Conservation (phyloP, 2,797 vertebrate genomes). For the Tokudaia tokunoshimensis region DNA sequence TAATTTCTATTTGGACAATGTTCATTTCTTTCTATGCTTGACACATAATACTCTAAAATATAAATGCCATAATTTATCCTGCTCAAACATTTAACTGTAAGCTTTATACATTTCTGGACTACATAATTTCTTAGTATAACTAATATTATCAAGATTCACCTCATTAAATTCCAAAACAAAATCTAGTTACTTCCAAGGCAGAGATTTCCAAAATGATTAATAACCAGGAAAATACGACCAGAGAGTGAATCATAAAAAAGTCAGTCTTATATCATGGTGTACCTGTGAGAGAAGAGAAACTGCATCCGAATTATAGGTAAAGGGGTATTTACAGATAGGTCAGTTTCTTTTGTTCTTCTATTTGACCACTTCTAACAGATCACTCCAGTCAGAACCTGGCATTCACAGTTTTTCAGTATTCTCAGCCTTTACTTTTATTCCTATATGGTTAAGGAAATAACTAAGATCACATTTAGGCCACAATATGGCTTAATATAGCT, state of each 20-base stretch:
- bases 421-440: neutral
- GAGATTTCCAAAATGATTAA: constrained; percentile 40
- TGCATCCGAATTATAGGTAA: neutral
- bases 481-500: neutral
- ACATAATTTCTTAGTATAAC: constrained; percentile 1
- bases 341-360: neutral
- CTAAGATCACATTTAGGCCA: neutral
- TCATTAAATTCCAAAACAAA: constrained; percentile 49
- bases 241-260: neutral
- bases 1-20: constrained; percentile 76
- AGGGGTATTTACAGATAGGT: neutral
- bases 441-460: neutral
- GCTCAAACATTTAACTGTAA: constrained; percentile 53
- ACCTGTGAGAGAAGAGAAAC: neutral
- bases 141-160: constrained; percentile 37
- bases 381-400: neutral
- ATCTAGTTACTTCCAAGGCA: neutral
- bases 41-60: constrained; percentile 35
- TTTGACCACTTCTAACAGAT: neutral
- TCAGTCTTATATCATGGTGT: neutral
- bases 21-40: constrained; percentile 68
- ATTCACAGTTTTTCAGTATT: neutral
- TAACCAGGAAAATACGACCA: constrained; percentile 33
- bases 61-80: constrained; percentile 50
- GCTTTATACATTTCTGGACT: constrained; percentile 28